Evolutionary conservation across 2,113 vertebrate species (phyloP).

Genomic region (Spizaetus ornatus): DNA sequence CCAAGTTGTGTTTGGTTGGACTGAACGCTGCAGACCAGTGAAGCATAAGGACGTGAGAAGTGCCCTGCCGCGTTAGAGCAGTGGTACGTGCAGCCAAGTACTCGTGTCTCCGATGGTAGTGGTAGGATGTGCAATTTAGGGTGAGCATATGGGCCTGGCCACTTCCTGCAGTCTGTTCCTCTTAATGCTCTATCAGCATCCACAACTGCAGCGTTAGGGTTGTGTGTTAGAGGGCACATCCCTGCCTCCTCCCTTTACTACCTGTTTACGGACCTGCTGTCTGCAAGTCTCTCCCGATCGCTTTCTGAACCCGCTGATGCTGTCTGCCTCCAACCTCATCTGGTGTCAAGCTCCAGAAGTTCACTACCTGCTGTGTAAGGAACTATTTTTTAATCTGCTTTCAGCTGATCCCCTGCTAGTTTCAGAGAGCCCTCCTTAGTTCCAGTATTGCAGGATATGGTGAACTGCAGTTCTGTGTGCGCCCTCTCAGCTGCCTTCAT

Average conservation of each 20-base stretch:
- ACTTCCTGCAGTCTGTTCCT: background rate
- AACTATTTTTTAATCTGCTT: background rate
- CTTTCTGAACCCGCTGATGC: background rate
- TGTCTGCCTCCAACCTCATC: background rate
- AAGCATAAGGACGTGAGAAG: background rate
- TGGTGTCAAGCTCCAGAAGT: background rate
- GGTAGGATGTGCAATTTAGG: background rate
- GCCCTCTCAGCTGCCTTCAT: background rate
- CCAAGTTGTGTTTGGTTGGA: background rate
- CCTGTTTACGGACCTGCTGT: background rate
- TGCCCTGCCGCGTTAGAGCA: accelerated
- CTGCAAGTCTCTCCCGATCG: background rate
- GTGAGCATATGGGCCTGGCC: background rate
- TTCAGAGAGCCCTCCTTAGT: background rate
- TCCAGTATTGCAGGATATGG: background rate
- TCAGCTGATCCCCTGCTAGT: background rate
- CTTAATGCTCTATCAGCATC: background rate
- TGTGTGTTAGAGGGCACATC: background rate
- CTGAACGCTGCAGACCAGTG: background rate
- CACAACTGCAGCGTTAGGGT: background rate
- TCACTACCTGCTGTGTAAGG: background rate
- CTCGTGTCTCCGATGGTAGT: background rate
- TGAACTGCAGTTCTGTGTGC: background rate
- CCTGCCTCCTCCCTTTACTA: background rate
- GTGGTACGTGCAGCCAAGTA: background rate